Conservation (phyloP, 2,113 vertebrate genomes). For the Oreochromis tanganicae region DNA sequence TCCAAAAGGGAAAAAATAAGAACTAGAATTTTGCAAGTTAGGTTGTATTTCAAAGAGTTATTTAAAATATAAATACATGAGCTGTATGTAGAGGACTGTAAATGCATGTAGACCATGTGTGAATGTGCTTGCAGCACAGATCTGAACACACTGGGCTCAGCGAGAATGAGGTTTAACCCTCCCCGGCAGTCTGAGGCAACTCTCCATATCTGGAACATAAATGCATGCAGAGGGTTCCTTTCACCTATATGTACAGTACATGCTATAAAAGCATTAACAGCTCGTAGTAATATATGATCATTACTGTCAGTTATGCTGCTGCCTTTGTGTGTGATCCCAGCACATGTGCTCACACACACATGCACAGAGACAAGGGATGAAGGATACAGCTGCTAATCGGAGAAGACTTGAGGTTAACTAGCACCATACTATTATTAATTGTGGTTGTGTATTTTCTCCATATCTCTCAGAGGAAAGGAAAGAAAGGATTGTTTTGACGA, state of each 20-base stretch:
- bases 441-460: neutral
- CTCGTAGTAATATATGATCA: slow-evolving; percentile 19
- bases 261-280: neutral
- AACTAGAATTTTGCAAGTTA: neutral
- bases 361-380: neutral
- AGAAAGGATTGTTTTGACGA: neutral
- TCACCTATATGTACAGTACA: neutral
- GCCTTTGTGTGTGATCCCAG: slow-evolving; percentile 1
- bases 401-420: slow-evolving; percentile 3
- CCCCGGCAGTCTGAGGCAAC: neutral
- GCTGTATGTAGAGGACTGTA: neutral
- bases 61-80: neutral
- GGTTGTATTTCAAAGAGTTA: neutral
- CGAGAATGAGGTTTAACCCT: neutral
- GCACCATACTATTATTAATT: neutral
- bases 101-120: neutral
- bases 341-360: neutral
- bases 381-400: slow-evolving; percentile 14
- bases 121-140: neutral
- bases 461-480: neutral
- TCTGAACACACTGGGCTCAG: neutral
- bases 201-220: neutral
- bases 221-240: neutral
- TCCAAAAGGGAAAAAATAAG: neutral
- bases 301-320: slow-evolving; percentile 1